Evolutionary conservation across 2,888 invertebrate genomes (phyloP).

Genomic region (Lucinisca nassula): DNA sequence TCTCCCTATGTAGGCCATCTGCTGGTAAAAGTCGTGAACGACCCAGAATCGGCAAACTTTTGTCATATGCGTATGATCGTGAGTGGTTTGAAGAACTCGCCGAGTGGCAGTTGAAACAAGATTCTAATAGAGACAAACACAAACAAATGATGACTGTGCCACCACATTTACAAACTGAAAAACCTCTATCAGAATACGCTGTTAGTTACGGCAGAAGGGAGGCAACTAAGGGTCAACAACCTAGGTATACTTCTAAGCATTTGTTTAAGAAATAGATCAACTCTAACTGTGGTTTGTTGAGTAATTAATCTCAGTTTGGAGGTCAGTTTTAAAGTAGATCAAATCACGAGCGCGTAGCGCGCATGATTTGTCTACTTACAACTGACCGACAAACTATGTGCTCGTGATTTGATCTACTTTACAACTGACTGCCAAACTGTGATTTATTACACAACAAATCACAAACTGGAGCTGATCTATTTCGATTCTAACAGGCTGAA

Average conservation of each 20-base stretch:
- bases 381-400: too few species aligned
- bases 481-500: too few species aligned
- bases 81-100: constrained; percentile 78
- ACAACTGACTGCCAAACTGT: too few species aligned
- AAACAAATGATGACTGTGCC: constrained; percentile 60
- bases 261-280: too few species aligned
- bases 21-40: constrained; percentile 39
- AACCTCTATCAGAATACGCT: constrained; percentile 67
- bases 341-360: too few species aligned
- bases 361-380: too few species aligned
- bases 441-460: too few species aligned
- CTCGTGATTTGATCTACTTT: too few species aligned
- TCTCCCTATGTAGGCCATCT: constrained; percentile 29
- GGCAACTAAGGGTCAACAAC: neutral
- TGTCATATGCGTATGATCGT: constrained; percentile 78
- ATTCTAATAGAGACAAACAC: constrained; percentile 62
- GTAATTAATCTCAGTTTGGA: too few species aligned
- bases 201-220: constrained; percentile 61
- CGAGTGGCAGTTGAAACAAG: constrained; percentile 74
- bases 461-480: too few species aligned
- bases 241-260: neutral
- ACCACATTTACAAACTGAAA: constrained; percentile 37
- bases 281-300: too few species aligned
- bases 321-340: too few species aligned
- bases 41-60: constrained; percentile 75